Evolutionary conservation across 2,888 invertebrate species (phyloP).

Genomic region (Liodrosophila aerea): DNA sequence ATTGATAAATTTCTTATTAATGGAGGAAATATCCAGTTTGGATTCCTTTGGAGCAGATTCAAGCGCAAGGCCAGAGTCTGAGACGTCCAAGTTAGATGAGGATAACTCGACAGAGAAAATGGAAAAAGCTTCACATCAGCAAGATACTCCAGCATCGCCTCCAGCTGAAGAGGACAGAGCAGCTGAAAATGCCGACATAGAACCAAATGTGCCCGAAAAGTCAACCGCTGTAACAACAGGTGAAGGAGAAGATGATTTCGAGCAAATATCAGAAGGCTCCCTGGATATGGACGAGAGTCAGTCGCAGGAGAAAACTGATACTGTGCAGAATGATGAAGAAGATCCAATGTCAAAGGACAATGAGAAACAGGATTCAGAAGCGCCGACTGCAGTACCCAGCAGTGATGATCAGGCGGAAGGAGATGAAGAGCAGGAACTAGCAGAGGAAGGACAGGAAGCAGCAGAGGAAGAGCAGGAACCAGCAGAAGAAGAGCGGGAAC

Average conservation of each 20-base stretch:
- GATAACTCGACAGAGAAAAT: conserved; percentile 45
- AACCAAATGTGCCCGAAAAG: conserved; percentile 16
- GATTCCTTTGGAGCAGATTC: conserved; percentile 78
- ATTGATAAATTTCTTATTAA: conserved; percentile 36
- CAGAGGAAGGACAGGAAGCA: conserved; percentile 17
- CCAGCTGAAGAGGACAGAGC: conserved; percentile 46
- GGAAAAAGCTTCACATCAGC: conserved; percentile 23
- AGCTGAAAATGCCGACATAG: conserved; percentile 14
- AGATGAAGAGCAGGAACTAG: conserved; percentile 11
- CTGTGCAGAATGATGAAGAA: conserved; percentile 22
- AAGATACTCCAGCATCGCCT: conserved; percentile 55
- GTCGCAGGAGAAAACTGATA: conserved; percentile 59
- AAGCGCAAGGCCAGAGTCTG: conserved; percentile 68
- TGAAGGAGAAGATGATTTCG: conserved; percentile 74
- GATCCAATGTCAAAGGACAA: conserved; percentile 14
- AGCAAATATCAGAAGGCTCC: conserved; percentile 78
- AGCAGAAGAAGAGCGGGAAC: conserved; percentile 26
- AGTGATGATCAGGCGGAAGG: conserved; percentile 6
- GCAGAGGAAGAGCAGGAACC: conserved; percentile 14
- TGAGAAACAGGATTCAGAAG: conserved; percentile 1
- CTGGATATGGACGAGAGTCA: conserved; percentile 75
- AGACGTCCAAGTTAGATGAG: conserved; percentile 64
- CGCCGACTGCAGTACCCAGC: background rate
- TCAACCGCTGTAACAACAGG: conserved; percentile 25
- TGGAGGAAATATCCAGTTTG: conserved; percentile 81